These are phyloP conservation scores for Melanotaenia nigrans DNA, from an alignment of 2,797 vertebrate species.

Conservation along the genomic window DNA sequence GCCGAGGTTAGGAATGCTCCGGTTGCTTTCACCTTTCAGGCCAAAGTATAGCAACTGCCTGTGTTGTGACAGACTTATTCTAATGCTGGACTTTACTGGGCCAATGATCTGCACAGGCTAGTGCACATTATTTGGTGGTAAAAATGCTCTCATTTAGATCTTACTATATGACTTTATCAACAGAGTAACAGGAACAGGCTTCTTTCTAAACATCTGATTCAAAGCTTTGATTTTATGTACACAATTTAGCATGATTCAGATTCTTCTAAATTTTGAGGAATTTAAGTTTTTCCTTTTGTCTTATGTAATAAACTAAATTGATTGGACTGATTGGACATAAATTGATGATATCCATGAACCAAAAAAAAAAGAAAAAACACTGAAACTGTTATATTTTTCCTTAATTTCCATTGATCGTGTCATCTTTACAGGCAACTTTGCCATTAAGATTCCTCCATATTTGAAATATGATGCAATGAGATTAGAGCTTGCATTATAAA, in stretches of 20 bases:
- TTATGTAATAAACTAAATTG: too few species aligned
- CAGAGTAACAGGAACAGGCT: not conserved
- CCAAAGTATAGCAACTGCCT: constrained; percentile 29
- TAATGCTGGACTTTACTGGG: constrained; percentile 1
- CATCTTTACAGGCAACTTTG: not conserved
- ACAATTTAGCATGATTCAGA: not conserved
- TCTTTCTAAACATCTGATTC: not conserved
- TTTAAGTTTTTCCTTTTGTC: not conserved
- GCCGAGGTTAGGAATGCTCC: constrained; percentile 55
- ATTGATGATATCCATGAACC: too few species aligned
- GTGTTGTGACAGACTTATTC: constrained; percentile 6
- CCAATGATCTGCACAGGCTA: not conserved
- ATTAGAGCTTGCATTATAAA: not conserved
- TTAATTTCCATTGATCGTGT: not conserved
- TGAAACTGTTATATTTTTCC: not conserved
- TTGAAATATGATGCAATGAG: not conserved
- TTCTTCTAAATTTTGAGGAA: not conserved
- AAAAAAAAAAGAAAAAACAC: not conserved
- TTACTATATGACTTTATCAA: too few species aligned
- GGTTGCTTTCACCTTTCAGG: constrained; percentile 16
- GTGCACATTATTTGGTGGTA: not conserved
- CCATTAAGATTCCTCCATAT: not conserved
- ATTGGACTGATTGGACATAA: too few species aligned
- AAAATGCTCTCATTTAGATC: not conserved
- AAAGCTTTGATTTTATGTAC: not conserved